phyloP scores from a whole-genome alignment of 2,113 vertebrate genomes.

The Haemorhous mexicanus region DNA sequence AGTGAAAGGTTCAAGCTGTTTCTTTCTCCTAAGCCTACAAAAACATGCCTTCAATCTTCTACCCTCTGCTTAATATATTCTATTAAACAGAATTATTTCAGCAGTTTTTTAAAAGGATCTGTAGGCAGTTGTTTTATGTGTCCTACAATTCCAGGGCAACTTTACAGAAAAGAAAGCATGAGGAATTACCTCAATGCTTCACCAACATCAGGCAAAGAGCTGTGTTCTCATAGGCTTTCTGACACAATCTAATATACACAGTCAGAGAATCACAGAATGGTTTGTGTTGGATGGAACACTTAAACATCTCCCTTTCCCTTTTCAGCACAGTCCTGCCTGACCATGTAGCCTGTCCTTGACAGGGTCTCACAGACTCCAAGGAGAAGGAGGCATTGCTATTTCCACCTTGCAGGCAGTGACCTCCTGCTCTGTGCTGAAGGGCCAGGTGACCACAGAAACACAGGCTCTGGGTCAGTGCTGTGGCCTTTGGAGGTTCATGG shows the following conservation, averaged over 20 bases:
- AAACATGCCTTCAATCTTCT: background rate
- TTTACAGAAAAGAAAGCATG: background rate
- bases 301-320: background rate
- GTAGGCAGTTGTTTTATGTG: background rate
- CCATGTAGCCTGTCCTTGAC: background rate
- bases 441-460: background rate
- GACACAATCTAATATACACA: background rate
- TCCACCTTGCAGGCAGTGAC: fast-evolving
- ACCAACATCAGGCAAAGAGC: background rate
- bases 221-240: background rate
- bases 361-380: background rate
- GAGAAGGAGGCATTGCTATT: background rate
- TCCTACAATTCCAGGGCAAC: background rate
- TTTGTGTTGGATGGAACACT: background rate
- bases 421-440: background rate
- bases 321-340: background rate
- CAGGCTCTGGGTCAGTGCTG: background rate
- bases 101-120: background rate
- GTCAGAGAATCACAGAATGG: background rate
- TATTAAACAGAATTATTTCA: background rate
- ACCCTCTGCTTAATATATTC: background rate
- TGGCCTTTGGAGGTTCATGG: background rate
- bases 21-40: background rate
- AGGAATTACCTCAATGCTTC: background rate
- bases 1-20: background rate